These are phyloP conservation scores for Dendrolimus punctatus DNA, from an alignment of 1,140 invertebrate species.

Conservation along the genomic window DNA sequence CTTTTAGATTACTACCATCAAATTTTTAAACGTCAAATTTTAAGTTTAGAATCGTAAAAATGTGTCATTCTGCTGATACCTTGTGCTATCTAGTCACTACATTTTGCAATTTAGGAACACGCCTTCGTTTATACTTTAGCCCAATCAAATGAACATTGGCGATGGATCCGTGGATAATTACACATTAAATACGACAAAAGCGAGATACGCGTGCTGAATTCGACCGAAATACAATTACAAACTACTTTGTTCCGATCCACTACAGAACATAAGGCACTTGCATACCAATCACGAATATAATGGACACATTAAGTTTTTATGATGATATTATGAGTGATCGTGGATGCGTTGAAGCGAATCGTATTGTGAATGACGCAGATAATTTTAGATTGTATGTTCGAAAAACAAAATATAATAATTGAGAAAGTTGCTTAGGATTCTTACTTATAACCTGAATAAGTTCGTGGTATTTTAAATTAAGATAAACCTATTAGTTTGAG, in stretches of 20 bases:
- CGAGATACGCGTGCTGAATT: conserved; percentile 28
- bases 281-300: conserved; percentile 10
- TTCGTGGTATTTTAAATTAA: too few relatives aligned
- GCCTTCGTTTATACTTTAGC: background rate
- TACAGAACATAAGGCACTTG: conserved; percentile 3
- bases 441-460: too few relatives aligned
- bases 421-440: too few relatives aligned
- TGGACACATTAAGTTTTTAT: conserved; percentile 10
- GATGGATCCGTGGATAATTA: conserved; percentile 11
- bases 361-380: background rate
- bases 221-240: conserved; percentile 24
- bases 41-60: too few relatives aligned
- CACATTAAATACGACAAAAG: conserved; percentile 15
- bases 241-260: conserved; percentile 11
- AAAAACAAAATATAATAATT: too few relatives aligned
- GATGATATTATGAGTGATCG: conserved; percentile 1
- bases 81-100: background rate
- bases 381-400: too few relatives aligned
- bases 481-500: too few relatives aligned
- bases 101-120: background rate
- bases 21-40: too few relatives aligned
- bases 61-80: background rate
- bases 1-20: too few relatives aligned
- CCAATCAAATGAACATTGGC: conserved; percentile 10
- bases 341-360: background rate